phyloP scores from a whole-genome alignment of 2,888 invertebrate genomes.

The Limulus polyphemus region DNA sequence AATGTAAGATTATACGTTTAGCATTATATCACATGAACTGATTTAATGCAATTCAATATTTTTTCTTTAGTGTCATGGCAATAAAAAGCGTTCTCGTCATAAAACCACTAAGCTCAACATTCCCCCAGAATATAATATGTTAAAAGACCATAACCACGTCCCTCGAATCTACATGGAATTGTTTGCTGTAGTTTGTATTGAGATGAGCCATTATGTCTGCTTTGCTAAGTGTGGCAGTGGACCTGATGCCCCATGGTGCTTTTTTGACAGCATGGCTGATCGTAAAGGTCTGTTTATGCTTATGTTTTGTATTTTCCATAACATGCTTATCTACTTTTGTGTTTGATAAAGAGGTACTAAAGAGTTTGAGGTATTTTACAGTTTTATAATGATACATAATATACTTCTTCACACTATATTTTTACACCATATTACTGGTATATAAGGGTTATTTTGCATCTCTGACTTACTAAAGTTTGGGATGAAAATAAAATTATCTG shows the following conservation, averaged over 20 bases:
- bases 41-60: background rate
- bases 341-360: no score
- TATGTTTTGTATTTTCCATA: background rate
- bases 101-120: slow-evolving; percentile 52
- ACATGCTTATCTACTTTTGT: no score
- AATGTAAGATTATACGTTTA: no score
- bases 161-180: slow-evolving; percentile 82
- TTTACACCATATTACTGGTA: no score
- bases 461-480: no score
- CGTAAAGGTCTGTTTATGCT: slow-evolving; percentile 56
- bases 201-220: slow-evolving; percentile 94
- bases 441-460: no score
- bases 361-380: no score
- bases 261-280: slow-evolving; percentile 99
- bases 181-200: slow-evolving; percentile 93
- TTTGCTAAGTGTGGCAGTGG: slow-evolving; percentile 88
- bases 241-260: slow-evolving; percentile 87
- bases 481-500: no score
- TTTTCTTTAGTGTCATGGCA: slow-evolving; percentile 42
- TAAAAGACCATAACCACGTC: slow-evolving; percentile 25
- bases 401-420: no score
- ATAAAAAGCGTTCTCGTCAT: slow-evolving; percentile 44
- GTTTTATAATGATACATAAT: no score
- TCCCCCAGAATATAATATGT: slow-evolving; percentile 50
- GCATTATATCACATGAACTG: no score